Base-by-base conservation (phyloP, 2,113 vertebrate genomes). In the Eptesicus fuscus region DNA sequence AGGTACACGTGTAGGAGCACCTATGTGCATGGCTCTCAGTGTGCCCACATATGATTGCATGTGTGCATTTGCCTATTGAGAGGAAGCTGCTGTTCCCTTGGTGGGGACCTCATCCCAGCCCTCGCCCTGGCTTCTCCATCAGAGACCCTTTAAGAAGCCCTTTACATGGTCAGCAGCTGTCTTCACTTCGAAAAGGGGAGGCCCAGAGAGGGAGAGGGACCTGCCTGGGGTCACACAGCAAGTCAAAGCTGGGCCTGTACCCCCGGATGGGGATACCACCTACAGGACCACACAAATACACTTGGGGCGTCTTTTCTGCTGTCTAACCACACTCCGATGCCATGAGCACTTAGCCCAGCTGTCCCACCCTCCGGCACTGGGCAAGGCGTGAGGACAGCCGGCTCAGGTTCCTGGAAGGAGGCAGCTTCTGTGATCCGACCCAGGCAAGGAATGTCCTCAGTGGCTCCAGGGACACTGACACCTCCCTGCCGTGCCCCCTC, bases 381-480 rank as follows among this genome's bases (percentile, higher is more conserved):
- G 95, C 61, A 95, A 93, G 95, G 93, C 82, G 78, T 95, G 88
- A 96, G 92, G 92, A 91, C 90, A 96, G 95, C 69, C 95, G 22
- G 95, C 97, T 96, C 95, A 97, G 96, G 95, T 96, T 96, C 97
- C 95, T 97, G 96, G 96, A 96, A 97, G 96, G 97, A 97, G 97
- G 97, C 82, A 90, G 88, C 91, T 93, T 96, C 92, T 95, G 95
- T 95, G 97, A 97, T 96, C 92, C 88, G 97, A 96, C 95, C 96
- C 95, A 94, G 86, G 97, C 94, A 89, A 97, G 90, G 97, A 94
- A 96, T 97, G 92, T 97, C 92, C 49, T 74, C 90, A 49, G 51
- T 8, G 84, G 96, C 95, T 96, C 95, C 73, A 63, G 95, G 95
- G 96, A 95, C 95, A 96, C 93, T 85, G 95, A 97, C 95, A 95